Evolutionary conservation across 2,113 vertebrate genomes (phyloP), one percentile per base, ranked within the genome.

Genomic region (Podiceps cristatus): DNA sequence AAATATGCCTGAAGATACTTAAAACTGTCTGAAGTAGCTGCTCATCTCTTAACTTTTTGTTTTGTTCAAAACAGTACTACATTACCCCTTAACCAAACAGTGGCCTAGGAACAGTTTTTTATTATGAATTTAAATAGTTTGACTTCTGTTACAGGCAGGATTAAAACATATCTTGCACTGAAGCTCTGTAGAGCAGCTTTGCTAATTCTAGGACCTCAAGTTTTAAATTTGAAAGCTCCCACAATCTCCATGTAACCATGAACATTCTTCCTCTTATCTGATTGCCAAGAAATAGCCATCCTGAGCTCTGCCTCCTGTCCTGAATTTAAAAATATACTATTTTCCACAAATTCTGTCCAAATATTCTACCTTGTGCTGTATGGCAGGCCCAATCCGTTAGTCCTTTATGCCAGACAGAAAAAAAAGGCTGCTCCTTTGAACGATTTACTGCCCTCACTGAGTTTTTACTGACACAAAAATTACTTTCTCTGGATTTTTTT

Each of bases 401-500:
- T 35, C 47, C 58, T 90, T 86, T 72, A 47, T 42, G 35, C 86
- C 72, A 73, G 47, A 55, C n/a, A 56, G 19, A 37, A 91, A 42
- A 42, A 81, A 82, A 87, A 60, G 11, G 20, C 28, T 86, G 23
- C 49, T 90, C 23, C 55, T 92, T 37, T 47, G 67, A 87, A 93
- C 49, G 40, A 92, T 92, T 95, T 94, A 86, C 49, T 83, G 29
- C 27, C 59, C 56, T 62, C 55, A 66, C 53, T 37, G n/a, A 64
- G 33, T 91, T 85, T 88, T 79, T 68, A 64, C 68, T 49, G 81
- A 93, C 88, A 62, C 11, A 84, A 86, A 72, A 90, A 84, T 86
- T 87, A 95, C 86, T 93, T 87, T 40, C n/a, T 67, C 59, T 91
- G 73, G 60, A 83, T 97, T 84, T 86, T 95, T 95, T 97, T 37